These are phyloP conservation scores for Taenaris catops DNA, from an alignment of 2,888 invertebrate genomes.

Conservation along the genomic window DNA sequence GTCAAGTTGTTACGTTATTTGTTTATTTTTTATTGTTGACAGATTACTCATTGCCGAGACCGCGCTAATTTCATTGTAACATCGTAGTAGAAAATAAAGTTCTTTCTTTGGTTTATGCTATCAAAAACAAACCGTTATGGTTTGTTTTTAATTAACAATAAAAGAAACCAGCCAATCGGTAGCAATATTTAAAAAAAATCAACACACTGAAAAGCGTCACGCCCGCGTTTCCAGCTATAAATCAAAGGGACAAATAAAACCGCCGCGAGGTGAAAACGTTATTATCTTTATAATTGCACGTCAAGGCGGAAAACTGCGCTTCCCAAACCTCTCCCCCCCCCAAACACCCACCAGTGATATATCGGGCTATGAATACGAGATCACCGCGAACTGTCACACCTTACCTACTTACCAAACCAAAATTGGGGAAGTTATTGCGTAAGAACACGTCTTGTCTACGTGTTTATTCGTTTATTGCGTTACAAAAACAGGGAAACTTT, in stretches of 20 bases:
- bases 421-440: slow-evolving; percentile 35
- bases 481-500: too few relatives aligned
- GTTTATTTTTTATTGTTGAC: too few relatives aligned
- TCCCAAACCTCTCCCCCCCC: slow-evolving; percentile 39
- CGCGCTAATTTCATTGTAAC: too few relatives aligned
- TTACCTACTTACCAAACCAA: slow-evolving; percentile 73
- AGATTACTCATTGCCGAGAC: too few relatives aligned
- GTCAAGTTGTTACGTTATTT: too few relatives aligned
- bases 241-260: slow-evolving; percentile 75
- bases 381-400: slow-evolving; percentile 53
- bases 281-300: slow-evolving; percentile 80
- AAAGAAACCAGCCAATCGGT: neutral
- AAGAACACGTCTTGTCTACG: slow-evolving; percentile 1
- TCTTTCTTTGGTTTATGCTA: too few relatives aligned
- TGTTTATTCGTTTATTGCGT: too few relatives aligned
- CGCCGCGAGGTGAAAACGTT: slow-evolving; percentile 73
- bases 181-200: slow-evolving; percentile 11
- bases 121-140: too few relatives aligned
- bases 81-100: too few relatives aligned
- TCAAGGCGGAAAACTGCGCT: slow-evolving; percentile 55
- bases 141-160: too few relatives aligned
- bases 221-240: slow-evolving; percentile 52
- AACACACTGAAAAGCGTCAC: slow-evolving; percentile 23
- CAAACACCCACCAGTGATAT: slow-evolving; percentile 60
- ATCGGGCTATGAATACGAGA: slow-evolving; percentile 76